phyloP scores from a whole-genome alignment of 2,888 invertebrate genomes.

The Sphecodes monilicornis region DNA sequence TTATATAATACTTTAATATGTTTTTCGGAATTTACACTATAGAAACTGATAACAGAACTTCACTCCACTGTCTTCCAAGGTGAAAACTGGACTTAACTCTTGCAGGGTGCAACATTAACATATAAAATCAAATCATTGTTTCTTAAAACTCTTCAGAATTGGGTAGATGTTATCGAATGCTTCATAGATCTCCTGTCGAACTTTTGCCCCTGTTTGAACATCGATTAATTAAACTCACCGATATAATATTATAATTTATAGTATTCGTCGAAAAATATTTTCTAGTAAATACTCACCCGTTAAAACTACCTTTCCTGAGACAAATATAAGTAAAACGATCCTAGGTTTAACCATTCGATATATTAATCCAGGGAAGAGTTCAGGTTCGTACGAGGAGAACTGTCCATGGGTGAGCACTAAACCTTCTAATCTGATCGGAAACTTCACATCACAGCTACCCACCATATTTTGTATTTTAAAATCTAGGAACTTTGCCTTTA shows the following conservation, averaged over 20 bases:
- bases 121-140: constrained; percentile 85
- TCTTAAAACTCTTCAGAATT: constrained; percentile 96
- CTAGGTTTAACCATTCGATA: constrained; percentile 99
- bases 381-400: constrained; percentile 95
- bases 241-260: background rate
- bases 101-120: constrained; percentile 11
- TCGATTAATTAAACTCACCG: background rate
- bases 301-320: constrained; percentile 99
- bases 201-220: constrained; percentile 91
- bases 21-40: constrained; percentile 1
- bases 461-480: constrained; percentile 96
- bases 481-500: constrained; percentile 90
- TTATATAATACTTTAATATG: constrained; percentile 13
- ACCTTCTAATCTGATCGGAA: constrained; percentile 93
- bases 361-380: constrained; percentile 99
- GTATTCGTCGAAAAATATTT: constrained; percentile 19
- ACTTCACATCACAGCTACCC: constrained; percentile 94
- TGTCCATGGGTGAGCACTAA: constrained; percentile 93
- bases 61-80: background rate
- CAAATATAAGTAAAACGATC: constrained; percentile 98
- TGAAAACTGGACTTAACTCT: constrained; percentile 5
- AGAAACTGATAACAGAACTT: background rate
- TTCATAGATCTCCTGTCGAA: constrained; percentile 96
- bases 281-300: constrained; percentile 86
- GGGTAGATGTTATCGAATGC: constrained; percentile 98